These are phyloP conservation scores for Rachycentron canadum DNA, from an alignment of 2,797 vertebrate genomes.

Conservation along the genomic window DNA sequence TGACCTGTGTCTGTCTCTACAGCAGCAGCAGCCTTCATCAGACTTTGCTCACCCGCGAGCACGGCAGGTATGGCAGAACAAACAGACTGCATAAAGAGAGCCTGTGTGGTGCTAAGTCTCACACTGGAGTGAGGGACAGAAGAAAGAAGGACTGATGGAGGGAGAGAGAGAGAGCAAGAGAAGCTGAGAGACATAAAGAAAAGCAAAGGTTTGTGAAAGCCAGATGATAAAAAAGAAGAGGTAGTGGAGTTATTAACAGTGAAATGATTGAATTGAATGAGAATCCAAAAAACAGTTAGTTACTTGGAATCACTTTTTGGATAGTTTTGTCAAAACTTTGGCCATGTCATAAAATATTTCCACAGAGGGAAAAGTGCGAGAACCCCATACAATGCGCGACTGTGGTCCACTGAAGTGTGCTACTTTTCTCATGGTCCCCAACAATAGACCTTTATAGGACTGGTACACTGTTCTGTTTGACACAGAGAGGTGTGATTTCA, in stretches of 20 bases:
- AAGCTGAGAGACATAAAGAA: background rate
- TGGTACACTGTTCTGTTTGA: conserved; percentile 41
- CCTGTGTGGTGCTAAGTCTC: conserved; percentile 70
- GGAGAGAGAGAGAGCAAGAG: background rate
- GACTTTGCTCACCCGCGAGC: conserved; percentile 17
- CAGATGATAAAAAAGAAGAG: conserved; percentile 26
- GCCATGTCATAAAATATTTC: conserved; percentile 65
- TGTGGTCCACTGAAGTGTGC: conserved; percentile 47
- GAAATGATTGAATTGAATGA: conserved; percentile 50
- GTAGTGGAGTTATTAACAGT: background rate
- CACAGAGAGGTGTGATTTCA: conserved; percentile 56
- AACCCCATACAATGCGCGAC: conserved; percentile 41
- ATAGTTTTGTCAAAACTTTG: conserved; percentile 62
- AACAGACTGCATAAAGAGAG: conserved; percentile 67
- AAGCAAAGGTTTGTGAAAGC: conserved; percentile 13
- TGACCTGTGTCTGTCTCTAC: conserved; percentile 22
- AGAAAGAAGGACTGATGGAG: conserved; percentile 20
- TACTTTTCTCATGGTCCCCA: conserved; percentile 60
- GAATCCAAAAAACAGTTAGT: conserved; percentile 6
- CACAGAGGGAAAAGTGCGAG: conserved; percentile 14
- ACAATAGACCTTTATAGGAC: conserved; percentile 53
- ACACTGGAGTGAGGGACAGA: conserved; percentile 59
- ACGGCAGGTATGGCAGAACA: conserved; percentile 55
- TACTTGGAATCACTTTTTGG: conserved; percentile 35
- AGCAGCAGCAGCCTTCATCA: conserved; percentile 27